Percentiles rank a stretch among this genome's conserved stretches.
These are phyloP conservation scores for Forbesichthys papilliferus DNA, from an alignment of 2,113 vertebrate genomes.

Conservation along the genomic window DNA sequence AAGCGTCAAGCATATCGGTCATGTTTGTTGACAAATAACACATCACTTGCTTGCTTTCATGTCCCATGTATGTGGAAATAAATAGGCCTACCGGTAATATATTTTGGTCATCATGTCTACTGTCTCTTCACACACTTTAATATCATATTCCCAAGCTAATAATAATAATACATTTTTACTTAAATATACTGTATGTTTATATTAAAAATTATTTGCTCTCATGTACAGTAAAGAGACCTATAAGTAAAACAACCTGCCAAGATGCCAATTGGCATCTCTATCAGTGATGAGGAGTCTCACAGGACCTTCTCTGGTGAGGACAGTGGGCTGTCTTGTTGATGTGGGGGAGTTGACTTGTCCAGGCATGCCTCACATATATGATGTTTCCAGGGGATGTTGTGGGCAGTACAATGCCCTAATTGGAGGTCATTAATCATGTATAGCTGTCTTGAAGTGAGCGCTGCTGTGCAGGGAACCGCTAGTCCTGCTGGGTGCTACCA, in stretches of 20 bases:
- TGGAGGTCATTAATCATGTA: constrained; percentile 80
- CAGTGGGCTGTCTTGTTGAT: constrained; percentile 55
- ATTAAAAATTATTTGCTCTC: not conserved
- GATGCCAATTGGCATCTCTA: constrained; percentile 13
- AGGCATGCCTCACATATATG: constrained; percentile 58
- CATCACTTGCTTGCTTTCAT: no score
- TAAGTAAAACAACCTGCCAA: not conserved
- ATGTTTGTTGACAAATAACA: no score
- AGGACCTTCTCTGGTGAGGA: constrained; percentile 18
- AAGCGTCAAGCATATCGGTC: no score
- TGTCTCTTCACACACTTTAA: no score
- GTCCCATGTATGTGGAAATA: no score
- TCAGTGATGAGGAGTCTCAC: constrained; percentile 5
- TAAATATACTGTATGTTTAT: not conserved
- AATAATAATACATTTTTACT: no score
- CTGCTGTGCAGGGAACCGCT: constrained; percentile 50
- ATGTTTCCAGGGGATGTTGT: constrained; percentile 44
- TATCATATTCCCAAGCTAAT: no score
- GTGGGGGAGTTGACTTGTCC: constrained; percentile 47
- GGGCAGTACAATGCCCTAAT: constrained; percentile 69
- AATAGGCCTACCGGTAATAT: no score
- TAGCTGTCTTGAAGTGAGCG: constrained; percentile 70
- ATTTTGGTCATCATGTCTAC: no score
- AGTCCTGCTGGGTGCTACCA: constrained; percentile 19
- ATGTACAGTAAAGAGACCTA: not conserved